A percentile compares a stretch with the other conserved stretches of the same genome.
Evolutionary conservation across 2,113 vertebrate species (phyloP).

Genomic region (Numida meleagris): DNA sequence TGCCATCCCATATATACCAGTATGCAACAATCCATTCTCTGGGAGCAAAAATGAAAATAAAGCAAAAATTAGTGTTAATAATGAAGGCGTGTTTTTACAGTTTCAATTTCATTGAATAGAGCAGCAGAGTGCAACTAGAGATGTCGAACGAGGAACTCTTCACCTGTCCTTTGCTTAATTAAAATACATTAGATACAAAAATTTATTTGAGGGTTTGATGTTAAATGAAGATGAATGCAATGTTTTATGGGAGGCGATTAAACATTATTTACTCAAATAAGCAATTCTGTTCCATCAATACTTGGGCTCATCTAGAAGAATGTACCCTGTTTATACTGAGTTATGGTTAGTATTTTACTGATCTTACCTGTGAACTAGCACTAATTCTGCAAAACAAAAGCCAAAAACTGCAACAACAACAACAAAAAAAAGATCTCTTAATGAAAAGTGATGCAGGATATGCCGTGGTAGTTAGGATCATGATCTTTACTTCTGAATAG

Average conservation of each 20-base stretch:
- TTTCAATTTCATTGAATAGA: constrained; percentile 58
- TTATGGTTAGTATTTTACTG: background rate
- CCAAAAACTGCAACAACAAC: background rate
- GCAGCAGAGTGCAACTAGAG: constrained; percentile 52
- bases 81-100: constrained; percentile 36
- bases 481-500: background rate
- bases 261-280: constrained; percentile 58
- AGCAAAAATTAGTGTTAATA: constrained; percentile 59
- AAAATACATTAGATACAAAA: constrained; percentile 62
- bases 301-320: background rate
- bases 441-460: background rate
- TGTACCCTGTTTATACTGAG: background rate
- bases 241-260: constrained; percentile 42
- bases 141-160: constrained; percentile 62
- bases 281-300: constrained; percentile 48
- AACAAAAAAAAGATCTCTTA: background rate
- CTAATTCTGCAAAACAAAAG: background rate
- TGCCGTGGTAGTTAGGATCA: background rate
- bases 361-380: background rate
- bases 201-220: constrained; percentile 61
- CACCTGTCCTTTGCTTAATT: constrained; percentile 57
- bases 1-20: background rate
- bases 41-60: constrained; percentile 2
- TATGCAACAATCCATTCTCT: background rate
- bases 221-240: constrained; percentile 73